Evolutionary conservation across 1,140 invertebrate species (phyloP).

Genomic region (Lepeophtheirus salmonis): DNA sequence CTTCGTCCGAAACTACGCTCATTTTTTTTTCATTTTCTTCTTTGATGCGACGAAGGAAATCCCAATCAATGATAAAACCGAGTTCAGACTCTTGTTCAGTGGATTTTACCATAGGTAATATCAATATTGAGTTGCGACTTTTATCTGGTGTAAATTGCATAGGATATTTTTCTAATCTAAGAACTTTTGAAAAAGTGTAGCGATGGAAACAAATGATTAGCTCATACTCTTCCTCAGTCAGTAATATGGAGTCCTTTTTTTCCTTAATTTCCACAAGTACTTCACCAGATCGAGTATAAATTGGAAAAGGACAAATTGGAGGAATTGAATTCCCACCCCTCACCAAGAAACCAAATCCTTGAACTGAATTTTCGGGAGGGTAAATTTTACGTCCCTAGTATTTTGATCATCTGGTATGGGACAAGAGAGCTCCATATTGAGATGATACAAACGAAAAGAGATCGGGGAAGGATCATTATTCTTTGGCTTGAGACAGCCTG

Average conservation of each 20-base stretch:
- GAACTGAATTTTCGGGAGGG: conserved; percentile 65
- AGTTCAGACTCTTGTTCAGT: conserved; percentile 23
- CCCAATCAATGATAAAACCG: conserved; percentile 58
- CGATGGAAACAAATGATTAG: conserved; percentile 61
- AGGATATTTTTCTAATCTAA: conserved; percentile 71
- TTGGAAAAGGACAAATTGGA: conserved; percentile 62
- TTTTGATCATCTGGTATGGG: conserved; percentile 91
- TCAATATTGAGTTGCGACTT: conserved; percentile 57
- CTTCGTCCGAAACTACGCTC: not conserved
- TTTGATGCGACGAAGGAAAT: conserved; percentile 52
- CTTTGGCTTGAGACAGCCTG: not conserved
- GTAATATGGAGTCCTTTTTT: conserved; percentile 32
- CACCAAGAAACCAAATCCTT: conserved; percentile 60
- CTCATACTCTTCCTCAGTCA: conserved; percentile 43
- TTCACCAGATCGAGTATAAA: conserved; percentile 91
- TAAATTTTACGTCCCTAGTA: conserved; percentile 72
- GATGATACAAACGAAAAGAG: conserved; percentile 46
- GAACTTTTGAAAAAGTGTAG: conserved; percentile 75
- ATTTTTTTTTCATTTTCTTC: conserved; percentile 27
- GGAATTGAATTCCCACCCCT: not conserved
- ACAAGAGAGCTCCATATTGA: conserved; percentile 67
- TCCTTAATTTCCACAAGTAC: conserved; percentile 54
- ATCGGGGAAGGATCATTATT: conserved; percentile 3
- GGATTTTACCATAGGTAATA: conserved; percentile 57
- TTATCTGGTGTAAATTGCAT: conserved; percentile 63